phyloP scores from a whole-genome alignment of 2,113 vertebrate species.

The Plectropomus leopardus region DNA sequence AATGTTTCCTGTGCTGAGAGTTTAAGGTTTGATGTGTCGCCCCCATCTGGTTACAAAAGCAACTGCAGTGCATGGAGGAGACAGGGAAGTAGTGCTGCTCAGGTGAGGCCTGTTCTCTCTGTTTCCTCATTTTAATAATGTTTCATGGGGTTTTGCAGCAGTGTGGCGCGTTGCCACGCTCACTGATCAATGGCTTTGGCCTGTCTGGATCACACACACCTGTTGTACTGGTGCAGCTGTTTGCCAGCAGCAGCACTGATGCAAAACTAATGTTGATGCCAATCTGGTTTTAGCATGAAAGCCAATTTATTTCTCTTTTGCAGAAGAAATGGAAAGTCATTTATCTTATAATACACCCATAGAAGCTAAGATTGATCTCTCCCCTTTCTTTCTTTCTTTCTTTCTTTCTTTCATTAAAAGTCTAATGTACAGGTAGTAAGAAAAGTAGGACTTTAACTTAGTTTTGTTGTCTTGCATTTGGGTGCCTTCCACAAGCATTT shows the following conservation, averaged over 20 bases:
- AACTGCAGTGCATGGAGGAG: slow-evolving; percentile 26
- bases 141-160: neutral
- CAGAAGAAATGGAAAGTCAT: neutral
- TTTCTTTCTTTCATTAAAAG: neutral
- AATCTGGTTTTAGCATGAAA: neutral
- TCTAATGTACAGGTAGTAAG: neutral
- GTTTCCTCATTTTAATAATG: slow-evolving; percentile 1
- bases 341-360: neutral
- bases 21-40: slow-evolving; percentile 64
- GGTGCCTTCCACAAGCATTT: too few relatives aligned
- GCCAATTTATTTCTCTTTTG: neutral
- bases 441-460: neutral
- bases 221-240: slow-evolving; percentile 28
- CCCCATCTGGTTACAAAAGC: slow-evolving; percentile 77
- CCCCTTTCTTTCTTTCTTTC: too few relatives aligned
- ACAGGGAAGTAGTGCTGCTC: neutral
- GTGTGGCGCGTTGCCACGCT: neutral
- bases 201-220: slow-evolving; percentile 19
- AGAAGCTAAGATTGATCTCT: neutral
- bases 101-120: slow-evolving; percentile 8
- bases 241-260: slow-evolving; percentile 21
- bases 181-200: slow-evolving; percentile 18
- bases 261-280: slow-evolving; percentile 19
- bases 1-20: slow-evolving; percentile 15
- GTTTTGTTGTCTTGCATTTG: too few relatives aligned